These are phyloP conservation scores for Congeria kusceri DNA, from an alignment of 2,888 invertebrate genomes.

Conservation along the genomic window DNA sequence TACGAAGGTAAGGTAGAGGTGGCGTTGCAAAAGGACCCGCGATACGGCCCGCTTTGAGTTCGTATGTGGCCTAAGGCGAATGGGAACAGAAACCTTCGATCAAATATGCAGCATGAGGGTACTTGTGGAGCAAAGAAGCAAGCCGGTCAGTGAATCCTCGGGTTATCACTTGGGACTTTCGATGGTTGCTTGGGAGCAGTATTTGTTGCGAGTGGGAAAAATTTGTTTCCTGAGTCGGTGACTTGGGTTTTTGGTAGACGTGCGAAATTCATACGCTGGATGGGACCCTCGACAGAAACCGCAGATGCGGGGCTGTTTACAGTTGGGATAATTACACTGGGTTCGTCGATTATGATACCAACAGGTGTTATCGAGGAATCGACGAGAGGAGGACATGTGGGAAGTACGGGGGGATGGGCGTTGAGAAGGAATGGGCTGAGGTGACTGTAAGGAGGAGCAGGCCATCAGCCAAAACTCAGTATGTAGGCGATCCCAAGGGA, in stretches of 20 bases:
- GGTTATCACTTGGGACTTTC: conserved; percentile 1
- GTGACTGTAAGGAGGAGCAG: too few relatives aligned
- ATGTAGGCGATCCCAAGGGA: too few relatives aligned
- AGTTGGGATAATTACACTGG: conserved; percentile 15
- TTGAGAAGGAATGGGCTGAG: too few relatives aligned
- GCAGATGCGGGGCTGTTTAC: conserved; percentile 33
- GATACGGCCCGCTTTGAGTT: neutral
- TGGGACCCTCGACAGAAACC: conserved; percentile 42
- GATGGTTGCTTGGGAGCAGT: neutral
- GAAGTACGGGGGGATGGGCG: too few relatives aligned
- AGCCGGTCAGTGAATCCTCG: conserved; percentile 15
- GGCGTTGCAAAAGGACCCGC: too few relatives aligned
- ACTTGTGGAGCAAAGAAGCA: conserved; percentile 5
- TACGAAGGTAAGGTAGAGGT: too few relatives aligned
- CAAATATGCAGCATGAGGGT: neutral
- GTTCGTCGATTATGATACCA: conserved; percentile 29
- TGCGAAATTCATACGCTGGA: conserved; percentile 14
- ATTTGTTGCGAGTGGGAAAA: neutral
- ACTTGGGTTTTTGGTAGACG: neutral
- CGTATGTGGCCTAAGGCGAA: neutral
- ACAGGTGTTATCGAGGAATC: too few relatives aligned
- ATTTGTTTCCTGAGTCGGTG: too few relatives aligned
- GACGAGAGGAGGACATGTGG: too few relatives aligned
- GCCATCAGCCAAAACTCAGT: too few relatives aligned
- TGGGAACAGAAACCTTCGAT: conserved; percentile 29